Percentiles rank a stretch among this genome's conserved stretches.
phyloP scores from a whole-genome alignment of 2,888 invertebrate genomes.

The Leuctra nigra region DNA sequence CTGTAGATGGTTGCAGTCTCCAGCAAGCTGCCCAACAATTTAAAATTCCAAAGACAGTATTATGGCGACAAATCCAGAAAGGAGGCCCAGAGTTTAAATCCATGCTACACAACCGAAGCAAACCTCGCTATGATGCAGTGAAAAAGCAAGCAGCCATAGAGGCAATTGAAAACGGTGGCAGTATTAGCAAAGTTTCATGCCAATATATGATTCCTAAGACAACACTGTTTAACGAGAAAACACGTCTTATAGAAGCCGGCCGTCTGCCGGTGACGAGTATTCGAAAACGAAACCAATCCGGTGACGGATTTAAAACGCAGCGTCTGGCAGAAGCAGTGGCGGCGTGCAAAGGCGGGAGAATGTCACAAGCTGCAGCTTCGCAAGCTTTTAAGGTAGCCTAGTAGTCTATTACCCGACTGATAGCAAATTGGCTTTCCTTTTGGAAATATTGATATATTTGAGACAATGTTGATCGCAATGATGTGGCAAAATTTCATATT shows the following conservation, averaged over 20 bases:
- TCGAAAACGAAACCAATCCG: conserved; percentile 38
- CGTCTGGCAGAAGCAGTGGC: conserved; percentile 41
- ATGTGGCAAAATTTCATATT: no score
- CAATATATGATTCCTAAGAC: conserved; percentile 43
- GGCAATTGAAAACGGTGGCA: conserved; percentile 41
- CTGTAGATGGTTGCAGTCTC: conserved; percentile 39
- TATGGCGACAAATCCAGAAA: conserved; percentile 43
- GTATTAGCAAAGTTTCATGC: conserved; percentile 40
- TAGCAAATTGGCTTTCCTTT: no score
- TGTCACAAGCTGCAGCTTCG: conserved; percentile 43
- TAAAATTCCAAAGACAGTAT: conserved; percentile 43
- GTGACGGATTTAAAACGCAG: conserved; percentile 36
- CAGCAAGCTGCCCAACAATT: conserved; percentile 41
- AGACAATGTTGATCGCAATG: no score
- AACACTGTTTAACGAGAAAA: conserved; percentile 41
- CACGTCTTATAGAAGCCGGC: conserved; percentile 39
- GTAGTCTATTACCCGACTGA: no score
- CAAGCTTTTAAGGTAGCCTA: conserved; percentile 35
- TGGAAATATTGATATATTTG: no score
- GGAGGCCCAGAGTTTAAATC: no score
- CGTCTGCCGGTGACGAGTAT: conserved; percentile 39
- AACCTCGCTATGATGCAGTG: conserved; percentile 37
- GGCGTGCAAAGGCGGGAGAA: conserved; percentile 41
- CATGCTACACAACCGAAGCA: conserved; percentile 31
- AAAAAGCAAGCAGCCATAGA: conserved; percentile 40